Conservation (phyloP, 2,888 invertebrate genomes). For the Troides aeacus region DNA sequence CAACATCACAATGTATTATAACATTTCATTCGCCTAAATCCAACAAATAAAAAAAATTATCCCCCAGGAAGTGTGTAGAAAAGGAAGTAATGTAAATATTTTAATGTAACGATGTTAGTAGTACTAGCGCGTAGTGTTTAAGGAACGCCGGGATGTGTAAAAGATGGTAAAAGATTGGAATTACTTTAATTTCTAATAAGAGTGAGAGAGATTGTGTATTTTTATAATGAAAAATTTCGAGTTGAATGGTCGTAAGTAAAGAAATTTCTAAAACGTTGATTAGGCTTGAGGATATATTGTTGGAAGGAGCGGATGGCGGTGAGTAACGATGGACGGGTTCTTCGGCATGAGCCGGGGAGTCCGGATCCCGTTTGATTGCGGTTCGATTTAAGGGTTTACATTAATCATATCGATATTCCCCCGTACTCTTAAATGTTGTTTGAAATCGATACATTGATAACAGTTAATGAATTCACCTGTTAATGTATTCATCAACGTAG, state of each 20-base stretch:
- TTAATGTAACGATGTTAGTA: slow-evolving; percentile 66
- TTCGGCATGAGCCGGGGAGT: slow-evolving; percentile 51
- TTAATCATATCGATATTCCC: slow-evolving; percentile 72
- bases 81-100: slow-evolving; percentile 61
- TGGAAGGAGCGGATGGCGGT: slow-evolving; percentile 41
- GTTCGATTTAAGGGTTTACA: slow-evolving; percentile 57
- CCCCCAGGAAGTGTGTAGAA: slow-evolving; percentile 73
- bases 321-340: slow-evolving; percentile 43
- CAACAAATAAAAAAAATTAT: slow-evolving; percentile 45
- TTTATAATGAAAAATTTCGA: slow-evolving; percentile 64
- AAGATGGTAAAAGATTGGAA: slow-evolving; percentile 47
- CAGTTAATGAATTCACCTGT: slow-evolving; percentile 74
- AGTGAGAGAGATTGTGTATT: slow-evolving; percentile 69
- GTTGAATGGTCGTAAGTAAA: slow-evolving; percentile 51
- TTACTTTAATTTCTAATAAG: slow-evolving; percentile 41
- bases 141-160: slow-evolving; percentile 64
- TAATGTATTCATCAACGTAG: slow-evolving; percentile 76
- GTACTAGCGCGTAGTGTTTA: slow-evolving; percentile 55
- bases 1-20: slow-evolving; percentile 47
- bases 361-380: slow-evolving; percentile 63
- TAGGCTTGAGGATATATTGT: slow-evolving; percentile 56
- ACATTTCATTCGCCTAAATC: slow-evolving; percentile 44
- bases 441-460: slow-evolving; percentile 65
- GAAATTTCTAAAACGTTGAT: slow-evolving; percentile 71
- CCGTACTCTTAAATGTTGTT: slow-evolving; percentile 63